Evolutionary conservation across 2,797 vertebrate genomes (phyloP).

Genomic region (Lagocephalus sceleratus): DNA sequence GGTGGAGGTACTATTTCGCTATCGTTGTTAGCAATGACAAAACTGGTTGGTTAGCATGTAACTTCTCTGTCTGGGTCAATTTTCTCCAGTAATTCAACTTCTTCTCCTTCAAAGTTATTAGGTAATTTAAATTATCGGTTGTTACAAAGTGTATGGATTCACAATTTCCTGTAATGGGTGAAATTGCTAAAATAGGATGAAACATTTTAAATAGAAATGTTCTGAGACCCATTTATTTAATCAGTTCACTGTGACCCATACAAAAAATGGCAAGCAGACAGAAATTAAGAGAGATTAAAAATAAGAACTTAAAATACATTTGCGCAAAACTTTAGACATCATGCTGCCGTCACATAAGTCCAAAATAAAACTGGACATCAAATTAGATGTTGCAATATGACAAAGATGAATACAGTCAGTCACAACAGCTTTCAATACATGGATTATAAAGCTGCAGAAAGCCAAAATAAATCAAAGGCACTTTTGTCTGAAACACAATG

Average conservation of each 20-base stretch:
- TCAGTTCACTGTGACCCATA: constrained; percentile 52
- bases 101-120: too few relatives aligned
- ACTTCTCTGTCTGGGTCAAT: too few relatives aligned
- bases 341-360: not conserved
- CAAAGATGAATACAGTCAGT: not conserved
- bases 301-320: constrained; percentile 35
- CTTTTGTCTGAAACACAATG: constrained; percentile 8
- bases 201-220: too few relatives aligned
- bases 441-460: not conserved
- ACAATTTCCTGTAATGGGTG: too few relatives aligned
- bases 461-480: constrained; percentile 6
- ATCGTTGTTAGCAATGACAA: too few relatives aligned
- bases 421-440: not conserved
- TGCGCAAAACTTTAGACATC: not conserved
- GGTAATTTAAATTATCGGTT: too few relatives aligned
- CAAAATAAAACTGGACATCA: constrained; percentile 1
- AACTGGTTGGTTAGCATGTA: too few relatives aligned
- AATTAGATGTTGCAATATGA: not conserved
- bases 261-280: constrained; percentile 14
- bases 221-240: constrained; percentile 8
- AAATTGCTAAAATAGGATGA: too few relatives aligned
- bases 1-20: too few relatives aligned
- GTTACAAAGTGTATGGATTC: too few relatives aligned
- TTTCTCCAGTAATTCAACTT: too few relatives aligned
- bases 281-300: constrained; percentile 48